These are phyloP conservation scores for Notarius lentiginosus DNA, from an alignment of 2,113 vertebrate genomes.

Conservation along the genomic window DNA sequence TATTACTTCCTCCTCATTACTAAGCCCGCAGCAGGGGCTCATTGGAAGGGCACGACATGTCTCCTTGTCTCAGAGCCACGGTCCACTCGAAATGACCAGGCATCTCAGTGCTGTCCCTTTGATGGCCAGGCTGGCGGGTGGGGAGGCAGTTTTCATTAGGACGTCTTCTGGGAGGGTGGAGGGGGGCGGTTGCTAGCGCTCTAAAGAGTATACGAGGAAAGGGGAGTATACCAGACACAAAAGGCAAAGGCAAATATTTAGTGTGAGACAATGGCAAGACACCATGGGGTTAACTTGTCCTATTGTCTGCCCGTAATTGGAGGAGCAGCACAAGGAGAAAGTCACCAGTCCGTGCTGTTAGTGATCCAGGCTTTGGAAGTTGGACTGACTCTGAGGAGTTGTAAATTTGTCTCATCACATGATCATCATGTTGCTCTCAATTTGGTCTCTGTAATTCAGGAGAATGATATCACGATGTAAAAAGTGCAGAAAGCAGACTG, in stretches of 20 bases:
- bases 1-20: constrained; percentile 47
- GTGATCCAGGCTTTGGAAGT: constrained; percentile 60
- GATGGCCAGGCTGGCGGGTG: constrained; percentile 39
- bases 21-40: constrained; percentile 32
- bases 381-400: constrained; percentile 49
- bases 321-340: constrained; percentile 49
- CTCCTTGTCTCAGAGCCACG: constrained; percentile 44
- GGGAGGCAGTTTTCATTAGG: constrained; percentile 49
- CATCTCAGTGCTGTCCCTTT: constrained; percentile 36
- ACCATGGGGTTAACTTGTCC: constrained; percentile 69
- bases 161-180: constrained; percentile 49
- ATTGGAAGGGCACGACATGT: constrained; percentile 20
- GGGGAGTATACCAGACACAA: constrained; percentile 67
- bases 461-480: background rate
- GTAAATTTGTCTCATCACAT: constrained; percentile 36
- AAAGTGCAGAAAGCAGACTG: background rate
- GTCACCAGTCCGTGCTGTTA: constrained; percentile 52
- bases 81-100: constrained; percentile 47
- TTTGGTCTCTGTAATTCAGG: background rate
- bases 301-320: constrained; percentile 72
- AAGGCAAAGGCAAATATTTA: constrained; percentile 84
- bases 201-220: constrained; percentile 57
- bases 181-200: constrained; percentile 30
- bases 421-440: background rate
- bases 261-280: constrained; percentile 80